phyloP scores from a whole-genome alignment of 2,888 invertebrate genomes.

The Drosophila sordidula region DNA sequence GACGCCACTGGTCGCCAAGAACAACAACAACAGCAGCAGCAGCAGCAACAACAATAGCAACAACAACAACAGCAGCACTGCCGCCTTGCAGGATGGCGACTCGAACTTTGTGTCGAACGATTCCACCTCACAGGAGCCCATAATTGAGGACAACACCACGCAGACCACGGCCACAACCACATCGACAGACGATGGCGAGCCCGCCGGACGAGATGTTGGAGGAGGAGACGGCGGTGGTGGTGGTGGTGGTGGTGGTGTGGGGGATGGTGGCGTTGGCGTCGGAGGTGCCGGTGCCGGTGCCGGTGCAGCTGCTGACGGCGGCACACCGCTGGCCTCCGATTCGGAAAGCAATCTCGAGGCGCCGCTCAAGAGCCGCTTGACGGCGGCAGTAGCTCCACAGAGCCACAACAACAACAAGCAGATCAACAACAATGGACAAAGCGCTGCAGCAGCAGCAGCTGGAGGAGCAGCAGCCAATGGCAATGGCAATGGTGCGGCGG shows the following conservation, averaged over 20 bases:
- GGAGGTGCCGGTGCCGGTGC: no score
- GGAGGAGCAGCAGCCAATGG: constrained; percentile 62
- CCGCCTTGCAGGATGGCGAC: constrained; percentile 78
- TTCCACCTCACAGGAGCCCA: constrained; percentile 84
- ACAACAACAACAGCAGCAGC: constrained; percentile 38
- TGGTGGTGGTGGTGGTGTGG: no score
- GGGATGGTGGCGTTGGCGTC: no score
- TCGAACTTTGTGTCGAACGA: constrained; percentile 84
- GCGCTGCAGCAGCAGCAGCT: constrained; percentile 4
- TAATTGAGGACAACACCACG: constrained; percentile 85
- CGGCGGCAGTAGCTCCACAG: neutral
- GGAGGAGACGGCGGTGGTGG: no score
- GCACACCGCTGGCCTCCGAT: constrained; percentile 86
- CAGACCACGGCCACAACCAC: constrained; percentile 86
- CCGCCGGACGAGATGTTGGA: constrained; percentile 29
- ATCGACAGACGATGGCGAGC: constrained; percentile 69
- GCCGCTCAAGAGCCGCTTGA: constrained; percentile 78
- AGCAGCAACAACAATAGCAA: constrained; percentile 47
- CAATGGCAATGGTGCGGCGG: constrained; percentile 57
- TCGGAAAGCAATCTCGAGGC: constrained; percentile 92
- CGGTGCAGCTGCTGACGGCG: no score
- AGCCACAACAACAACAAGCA: no score
- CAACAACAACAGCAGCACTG: constrained; percentile 46
- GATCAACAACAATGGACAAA: neutral
- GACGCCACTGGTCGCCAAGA: constrained; percentile 54